Conservation (phyloP, 2,113 vertebrate genomes). For the Ancistrus triradiatus region DNA sequence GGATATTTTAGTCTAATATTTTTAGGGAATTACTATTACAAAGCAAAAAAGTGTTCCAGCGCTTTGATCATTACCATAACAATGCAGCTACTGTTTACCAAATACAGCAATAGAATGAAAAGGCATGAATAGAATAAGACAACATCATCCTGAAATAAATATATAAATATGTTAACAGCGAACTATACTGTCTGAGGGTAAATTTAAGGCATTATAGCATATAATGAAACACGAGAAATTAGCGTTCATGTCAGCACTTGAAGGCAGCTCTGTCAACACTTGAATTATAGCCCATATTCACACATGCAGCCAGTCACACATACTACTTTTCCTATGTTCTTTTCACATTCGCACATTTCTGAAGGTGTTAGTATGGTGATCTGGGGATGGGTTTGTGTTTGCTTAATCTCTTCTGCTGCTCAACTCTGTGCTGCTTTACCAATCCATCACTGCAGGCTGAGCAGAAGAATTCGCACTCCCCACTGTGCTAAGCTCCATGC, state of each 20-base stretch:
- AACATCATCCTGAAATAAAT: too few species aligned
- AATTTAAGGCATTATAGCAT: too few species aligned
- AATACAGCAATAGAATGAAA: too few species aligned
- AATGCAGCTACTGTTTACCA: too few species aligned
- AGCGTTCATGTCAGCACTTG: not conserved
- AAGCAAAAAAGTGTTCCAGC: too few species aligned
- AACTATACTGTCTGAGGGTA: too few species aligned
- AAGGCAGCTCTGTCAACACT: not conserved
- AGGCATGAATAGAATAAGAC: too few species aligned
- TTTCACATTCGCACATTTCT: not conserved
- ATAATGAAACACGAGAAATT: not conserved
- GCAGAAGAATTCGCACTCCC: conserved; percentile 34
- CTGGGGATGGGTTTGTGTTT: not conserved
- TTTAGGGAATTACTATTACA: too few species aligned
- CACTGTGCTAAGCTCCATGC: conserved; percentile 29
- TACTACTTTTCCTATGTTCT: too few species aligned
- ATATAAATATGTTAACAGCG: too few species aligned
- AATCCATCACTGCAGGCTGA: not conserved
- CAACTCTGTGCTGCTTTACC: not conserved
- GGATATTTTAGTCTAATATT: too few species aligned
- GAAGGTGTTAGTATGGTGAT: not conserved
- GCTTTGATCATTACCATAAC: too few species aligned
- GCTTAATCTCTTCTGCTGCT: conserved; percentile 5
- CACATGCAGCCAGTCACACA: not conserved
- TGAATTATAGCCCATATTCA: not conserved